Evolutionary conservation across 2,888 invertebrate genomes (phyloP), one percentile per base, ranked within the genome.

Genomic region (Platycheirus rosarum): DNA sequence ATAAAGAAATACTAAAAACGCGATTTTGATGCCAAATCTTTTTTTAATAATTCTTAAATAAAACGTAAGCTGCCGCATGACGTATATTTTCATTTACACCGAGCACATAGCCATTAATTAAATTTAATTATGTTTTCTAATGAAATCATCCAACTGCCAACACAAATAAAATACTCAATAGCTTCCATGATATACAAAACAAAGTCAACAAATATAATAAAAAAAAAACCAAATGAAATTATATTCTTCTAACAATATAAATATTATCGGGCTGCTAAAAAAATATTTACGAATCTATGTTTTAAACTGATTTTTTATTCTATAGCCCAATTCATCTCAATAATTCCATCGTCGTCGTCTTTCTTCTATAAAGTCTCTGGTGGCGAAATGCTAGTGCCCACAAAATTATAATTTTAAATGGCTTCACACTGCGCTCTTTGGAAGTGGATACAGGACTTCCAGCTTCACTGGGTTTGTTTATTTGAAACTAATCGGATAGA

Each of bases 401-500:
- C 80, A 76, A 76, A 82, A 82, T 82, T 82, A 82, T 82, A 82
- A 82, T 82, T 76, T 76, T 62, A 82, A 82, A 82, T 82, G 53
- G 80, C 48, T 66, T 42, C 55, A 48, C 66, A 70, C 76, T 66
- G 71, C 76, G 35, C 29, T 29, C 16, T 32, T 9, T 0, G 13
- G 3, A n/a, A 14, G 49, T 20, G 49, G 46, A 9, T 42, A 44
- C 20, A 26, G 23, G 29, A 48, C 55, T 68, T 35, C 40, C 44
- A 32, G 42, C 65, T 65, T 23, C 62, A 71, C 46, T 60, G 57
- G 32, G 60, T 76, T 82, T 82, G 73, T 82, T 82, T 82, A 77
- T 73, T 73, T 82, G 62, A 63, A 82, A 62, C 66, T 77, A 77
- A 82, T 77, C 57, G 71, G 66, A 82, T 77, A 68, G 73, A 82